Conservation (phyloP, 2,888 invertebrate species). For the Philonicus albiceps region DNA sequence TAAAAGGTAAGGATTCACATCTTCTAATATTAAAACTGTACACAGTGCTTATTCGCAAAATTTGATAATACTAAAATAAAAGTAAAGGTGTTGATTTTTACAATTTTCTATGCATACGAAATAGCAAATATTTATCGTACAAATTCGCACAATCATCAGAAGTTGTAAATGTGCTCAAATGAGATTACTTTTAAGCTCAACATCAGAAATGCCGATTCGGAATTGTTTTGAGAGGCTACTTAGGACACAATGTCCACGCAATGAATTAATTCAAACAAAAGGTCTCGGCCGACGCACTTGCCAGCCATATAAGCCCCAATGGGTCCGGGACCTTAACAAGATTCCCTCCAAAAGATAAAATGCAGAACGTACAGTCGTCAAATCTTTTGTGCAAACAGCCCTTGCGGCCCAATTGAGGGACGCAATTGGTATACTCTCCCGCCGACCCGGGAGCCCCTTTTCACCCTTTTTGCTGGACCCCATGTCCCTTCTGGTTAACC, state of each 20-base stretch:
- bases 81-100: background rate
- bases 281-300: background rate
- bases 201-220: background rate
- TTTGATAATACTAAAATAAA: too few species aligned
- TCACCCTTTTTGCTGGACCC: background rate
- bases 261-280: background rate
- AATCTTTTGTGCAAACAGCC: constrained; percentile 40
- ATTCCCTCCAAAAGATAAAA: background rate
- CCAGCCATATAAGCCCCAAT: background rate
- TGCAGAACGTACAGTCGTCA: constrained; percentile 18
- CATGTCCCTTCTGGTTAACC: constrained; percentile 2
- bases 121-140: background rate
- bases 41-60: too few species aligned
- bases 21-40: too few species aligned
- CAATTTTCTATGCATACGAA: background rate
- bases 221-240: background rate
- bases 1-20: too few species aligned
- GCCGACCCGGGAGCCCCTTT: background rate
- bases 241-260: background rate
- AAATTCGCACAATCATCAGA: background rate
- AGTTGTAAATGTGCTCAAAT: background rate
- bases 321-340: background rate
- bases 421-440: constrained; percentile 10
- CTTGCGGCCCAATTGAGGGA: constrained; percentile 38
- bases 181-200: background rate